Evolutionary conservation across 2,888 invertebrate genomes (phyloP).

Genomic region (Cecidostiba fungosa): DNA sequence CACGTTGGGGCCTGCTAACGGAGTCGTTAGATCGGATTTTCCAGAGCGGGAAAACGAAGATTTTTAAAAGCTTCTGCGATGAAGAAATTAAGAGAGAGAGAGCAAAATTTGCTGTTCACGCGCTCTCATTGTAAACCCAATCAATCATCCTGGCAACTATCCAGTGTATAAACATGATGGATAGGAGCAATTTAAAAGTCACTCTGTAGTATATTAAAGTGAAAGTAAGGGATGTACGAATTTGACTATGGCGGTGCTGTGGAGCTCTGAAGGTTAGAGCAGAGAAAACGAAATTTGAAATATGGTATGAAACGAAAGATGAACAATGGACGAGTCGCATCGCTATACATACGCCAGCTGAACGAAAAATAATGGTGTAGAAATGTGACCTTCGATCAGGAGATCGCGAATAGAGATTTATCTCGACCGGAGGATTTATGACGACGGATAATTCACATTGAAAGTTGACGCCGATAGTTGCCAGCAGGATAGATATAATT

Average conservation of each 20-base stretch:
- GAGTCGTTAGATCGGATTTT: not conserved
- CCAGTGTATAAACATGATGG: slow-evolving; percentile 1
- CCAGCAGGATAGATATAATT: not conserved
- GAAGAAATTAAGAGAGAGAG: not conserved
- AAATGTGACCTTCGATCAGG: slow-evolving; percentile 14
- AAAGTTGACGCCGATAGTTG: not conserved
- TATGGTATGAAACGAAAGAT: not conserved
- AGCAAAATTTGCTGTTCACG: not conserved
- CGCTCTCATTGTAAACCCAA: not conserved
- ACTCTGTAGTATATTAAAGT: not conserved
- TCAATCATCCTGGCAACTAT: slow-evolving; percentile 17
- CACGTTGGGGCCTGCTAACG: not conserved
- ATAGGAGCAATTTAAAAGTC: slow-evolving; percentile 18
- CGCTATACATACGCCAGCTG: not conserved
- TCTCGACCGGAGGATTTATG: not conserved
- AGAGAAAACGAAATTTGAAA: not conserved
- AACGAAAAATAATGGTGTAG: slow-evolving; percentile 12
- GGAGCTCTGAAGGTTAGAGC: not conserved
- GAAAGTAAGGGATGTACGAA: slow-evolving; percentile 1
- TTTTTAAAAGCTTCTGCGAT: not conserved
- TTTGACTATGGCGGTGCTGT: not conserved
- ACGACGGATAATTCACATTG: slow-evolving; percentile 13
- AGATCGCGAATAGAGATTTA: slow-evolving; percentile 1
- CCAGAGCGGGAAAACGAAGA: not conserved
- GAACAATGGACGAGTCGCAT: not conserved